Base-by-base conservation (phyloP, 2,797 vertebrate species). In the Danio albolineatus region DNA sequence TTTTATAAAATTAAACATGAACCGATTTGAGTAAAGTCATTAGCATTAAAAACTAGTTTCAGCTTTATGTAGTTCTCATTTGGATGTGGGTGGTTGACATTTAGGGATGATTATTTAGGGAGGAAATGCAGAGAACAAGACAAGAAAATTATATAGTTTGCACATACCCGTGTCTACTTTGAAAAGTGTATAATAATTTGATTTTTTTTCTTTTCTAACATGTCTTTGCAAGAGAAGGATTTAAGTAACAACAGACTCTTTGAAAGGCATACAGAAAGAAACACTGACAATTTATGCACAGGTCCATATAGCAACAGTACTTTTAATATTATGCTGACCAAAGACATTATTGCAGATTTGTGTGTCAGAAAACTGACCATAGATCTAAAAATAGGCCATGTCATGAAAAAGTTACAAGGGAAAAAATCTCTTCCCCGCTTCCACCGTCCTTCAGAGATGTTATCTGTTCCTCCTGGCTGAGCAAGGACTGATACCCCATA, bases 81-180 rank as follows among this genome's bases (percentile, higher is more conserved):
- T 36, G 41, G 39, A 39, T 69, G 75, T 57, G 28, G 54, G 64
- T 78, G 75, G 70, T 69, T 78, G 75, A 69, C 64, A 78, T 78
- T 78, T 69, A 46, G 16, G 16, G 21, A 44, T 57, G 75, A 67
- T 67, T 77, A 67, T 67, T 66, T 72, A 71, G 19, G 39, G 49
- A 65, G 51, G 16, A 54, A 76, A 76, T 57, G 62, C 48, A 49
- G 54, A 61, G 43, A 60, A 78, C 16, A 61, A 51, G 65, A 78
- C 56, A 70, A 70, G 76, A 78, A 60, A 69, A 77, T 77, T 67
- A 67, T 57, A 77, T 66, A 19, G 62, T 77, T 46, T 77, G 51
- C 13, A 28, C 51, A 21, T 77, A 66, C 53, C 64, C 21, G 2
- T 17, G 21, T 38, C 43, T 77, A 59, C 10, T 49, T 36, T 10